Evolutionary conservation across 2,797 vertebrate genomes (phyloP), one percentile per base, ranked within the genome.

Genomic region (Rallus crepitans): DNA sequence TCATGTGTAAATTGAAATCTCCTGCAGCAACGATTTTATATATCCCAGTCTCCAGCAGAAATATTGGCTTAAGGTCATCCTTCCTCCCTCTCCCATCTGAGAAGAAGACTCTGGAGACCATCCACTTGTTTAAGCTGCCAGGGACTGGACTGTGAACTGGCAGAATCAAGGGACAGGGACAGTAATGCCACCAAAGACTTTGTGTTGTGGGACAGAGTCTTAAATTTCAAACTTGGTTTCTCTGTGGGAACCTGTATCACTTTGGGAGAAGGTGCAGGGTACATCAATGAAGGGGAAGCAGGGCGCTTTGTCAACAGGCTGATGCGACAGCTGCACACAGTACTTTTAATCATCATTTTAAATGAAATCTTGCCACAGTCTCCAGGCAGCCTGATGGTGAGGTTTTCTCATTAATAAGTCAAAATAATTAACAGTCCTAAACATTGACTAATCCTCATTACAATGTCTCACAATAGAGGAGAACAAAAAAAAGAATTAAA

Each of bases 51-150:
- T 72, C 42, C 42, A 56, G n/a, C 18, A 63, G 30, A 15, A 35
- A 3, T 35, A 45, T 35, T 61, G 31, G 11, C 15, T 71, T 45
- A 60, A 66, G 12, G 6, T 28, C 59, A 33, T 55, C 24, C 28
- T 12, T 89, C 6, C 33, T 70, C 48, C 50, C 9, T 63, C 33
- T 76, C 57, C 30, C 8, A 48, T 6, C 24, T 60, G 28, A 60
- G 19, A 55, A 13, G 45, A 52, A 0, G 13, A 45, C 27, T 37
- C 4, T 7, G 25, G n/a, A 56, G 27, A 4, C 31, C 24, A 55
- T 48, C 12, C 24, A 23, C 14, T 48, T 71, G 27, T 33, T 76
- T 31, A 70, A 60, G 12, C 11, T 42, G 30, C 18, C 20, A 33
- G 21, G 7, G 33, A n/a, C 14, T 25, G 16, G 23, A 30, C 57